Evolutionary conservation across 1,140 invertebrate genomes (phyloP).

Genomic region (Pseudomyrmex cubaensis): DNA sequence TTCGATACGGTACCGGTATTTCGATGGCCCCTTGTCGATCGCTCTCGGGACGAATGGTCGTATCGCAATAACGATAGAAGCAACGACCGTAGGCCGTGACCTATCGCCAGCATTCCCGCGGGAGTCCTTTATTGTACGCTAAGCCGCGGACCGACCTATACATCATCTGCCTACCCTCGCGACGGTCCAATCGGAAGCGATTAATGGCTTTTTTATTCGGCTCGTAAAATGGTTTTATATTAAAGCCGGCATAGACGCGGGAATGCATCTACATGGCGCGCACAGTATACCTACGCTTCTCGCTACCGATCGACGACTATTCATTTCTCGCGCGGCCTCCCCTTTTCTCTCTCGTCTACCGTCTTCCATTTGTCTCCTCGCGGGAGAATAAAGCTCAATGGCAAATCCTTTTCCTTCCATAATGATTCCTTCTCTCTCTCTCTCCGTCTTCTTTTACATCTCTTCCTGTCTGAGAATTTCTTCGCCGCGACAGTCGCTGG

Average conservation of each 20-base stretch:
- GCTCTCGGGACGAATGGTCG: constrained; percentile 26
- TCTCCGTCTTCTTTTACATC: constrained; percentile 3
- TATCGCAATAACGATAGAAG: constrained; percentile 48
- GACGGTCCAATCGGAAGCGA: constrained; percentile 68
- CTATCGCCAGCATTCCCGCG: constrained; percentile 33
- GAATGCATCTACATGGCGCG: constrained; percentile 62
- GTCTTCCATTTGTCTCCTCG: constrained; percentile 69
- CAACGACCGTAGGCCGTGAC: constrained; percentile 45
- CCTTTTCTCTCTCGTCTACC: constrained; percentile 56
- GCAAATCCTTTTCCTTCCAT: constrained; percentile 65
- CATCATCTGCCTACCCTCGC: constrained; percentile 53
- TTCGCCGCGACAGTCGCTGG: neutral
- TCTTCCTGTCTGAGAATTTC: constrained; percentile 46
- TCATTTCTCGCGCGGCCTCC: constrained; percentile 21
- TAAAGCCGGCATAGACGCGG: constrained; percentile 73
- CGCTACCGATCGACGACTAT: constrained; percentile 19
- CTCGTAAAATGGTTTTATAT: constrained; percentile 79
- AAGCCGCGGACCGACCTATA: constrained; percentile 37
- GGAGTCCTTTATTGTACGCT: constrained; percentile 55
- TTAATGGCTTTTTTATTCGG: constrained; percentile 78
- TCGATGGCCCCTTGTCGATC: constrained; percentile 10
- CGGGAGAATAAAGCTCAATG: constrained; percentile 53
- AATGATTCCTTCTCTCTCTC: constrained; percentile 57
- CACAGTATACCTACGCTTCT: constrained; percentile 4
- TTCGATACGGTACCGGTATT: constrained; percentile 20